A percentile compares a stretch with the other conserved stretches of the same genome.
Conservation (phyloP, 2,888 invertebrate genomes). For the Marasmarcha lunaedactyla region DNA sequence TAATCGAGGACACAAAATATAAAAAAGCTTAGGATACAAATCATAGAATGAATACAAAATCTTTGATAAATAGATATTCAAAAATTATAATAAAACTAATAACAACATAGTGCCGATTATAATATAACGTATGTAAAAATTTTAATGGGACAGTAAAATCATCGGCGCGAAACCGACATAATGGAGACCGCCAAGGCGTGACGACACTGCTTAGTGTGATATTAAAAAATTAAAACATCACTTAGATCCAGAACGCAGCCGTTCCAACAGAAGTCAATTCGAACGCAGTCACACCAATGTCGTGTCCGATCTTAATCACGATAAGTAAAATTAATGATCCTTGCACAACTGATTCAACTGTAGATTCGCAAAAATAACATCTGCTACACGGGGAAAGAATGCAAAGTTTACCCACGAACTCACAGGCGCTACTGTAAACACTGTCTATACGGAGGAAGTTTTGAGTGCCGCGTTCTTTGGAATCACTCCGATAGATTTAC, state of each 20-base stretch:
- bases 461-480: slow-evolving; percentile 16
- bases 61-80: no score
- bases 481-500: slow-evolving; percentile 35
- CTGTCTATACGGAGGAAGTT: slow-evolving; percentile 7
- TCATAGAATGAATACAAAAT: no score
- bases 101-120: slow-evolving; percentile 15
- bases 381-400: no score
- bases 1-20: no score
- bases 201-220: slow-evolving; percentile 32
- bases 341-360: slow-evolving; percentile 19
- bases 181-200: slow-evolving; percentile 47
- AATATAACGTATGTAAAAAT: slow-evolving; percentile 38
- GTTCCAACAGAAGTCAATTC: slow-evolving; percentile 8
- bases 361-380: no score
- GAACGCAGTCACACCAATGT: not conserved
- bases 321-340: slow-evolving; percentile 23
- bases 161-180: slow-evolving; percentile 44
- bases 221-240: slow-evolving; percentile 32
- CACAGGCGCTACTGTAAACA: not conserved
- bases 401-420: no score
- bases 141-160: slow-evolving; percentile 55
- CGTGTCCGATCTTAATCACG: slow-evolving; percentile 3
- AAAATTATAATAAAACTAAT: no score
- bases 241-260: slow-evolving; percentile 3
- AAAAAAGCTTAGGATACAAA: no score